Evolutionary conservation across 1,140 invertebrate genomes (phyloP), one percentile per base, ranked within the genome.

Genomic region (Psilanteris sp.): DNA sequence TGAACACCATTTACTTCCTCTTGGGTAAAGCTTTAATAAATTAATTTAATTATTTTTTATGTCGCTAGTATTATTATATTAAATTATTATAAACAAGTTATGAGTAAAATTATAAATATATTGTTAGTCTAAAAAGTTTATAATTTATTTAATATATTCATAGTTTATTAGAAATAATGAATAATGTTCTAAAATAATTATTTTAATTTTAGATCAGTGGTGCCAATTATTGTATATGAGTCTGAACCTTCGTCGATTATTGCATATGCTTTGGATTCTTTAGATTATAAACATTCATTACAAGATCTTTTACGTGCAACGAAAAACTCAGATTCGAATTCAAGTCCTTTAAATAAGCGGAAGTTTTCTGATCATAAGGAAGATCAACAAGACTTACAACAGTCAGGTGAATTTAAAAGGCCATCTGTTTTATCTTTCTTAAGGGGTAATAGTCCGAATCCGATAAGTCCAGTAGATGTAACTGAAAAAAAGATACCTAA

Each of bases 211-310:
- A 87, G 86, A 7, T 88, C 90, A 4, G 89, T 90, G 22, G 90
- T 94, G 9, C 94, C 94, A 0, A 90, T 97, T 4, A 89, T 95
- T 6, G 93, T 97, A 0, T 93, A 94, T 70, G 96, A 97, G 82
- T 91, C 91, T 8, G 96, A 98, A 83, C 93, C 94, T 0, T 96
- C 95, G 70, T 97, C 96, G 0, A 94, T 98, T 36, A 95, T 98
- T 55, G 94, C 96, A 0, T 96, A 96, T 82, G 91, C 95, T 3
- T 81, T 98, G 0, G 91, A 92, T 50, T 94, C 93, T 0, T 80
- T 85, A 11, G 94, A 95, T 26, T 96, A 96, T 77, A 92, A 92
- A 54, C 90, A 90, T 26, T 84, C 89, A 1, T 72, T 93, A 7
- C 89, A 91, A 27, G 91, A 93, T 27, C 74, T 90, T 20, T 32